Conservation (phyloP, 2,888 invertebrate species). For the Argynnis bischoffii region DNA sequence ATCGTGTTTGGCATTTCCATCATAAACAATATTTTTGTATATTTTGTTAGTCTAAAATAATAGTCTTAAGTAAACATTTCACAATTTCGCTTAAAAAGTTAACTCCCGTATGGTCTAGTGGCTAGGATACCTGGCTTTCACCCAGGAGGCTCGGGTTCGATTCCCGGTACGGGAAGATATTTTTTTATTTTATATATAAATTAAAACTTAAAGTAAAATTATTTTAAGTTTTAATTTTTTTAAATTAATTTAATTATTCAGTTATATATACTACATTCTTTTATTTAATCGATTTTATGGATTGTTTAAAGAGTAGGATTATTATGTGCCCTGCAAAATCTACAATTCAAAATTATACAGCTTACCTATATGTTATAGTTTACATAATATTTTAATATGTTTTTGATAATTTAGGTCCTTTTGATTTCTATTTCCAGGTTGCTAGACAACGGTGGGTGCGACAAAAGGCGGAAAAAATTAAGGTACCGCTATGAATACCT, state of each 20-base stretch:
- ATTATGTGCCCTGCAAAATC: no score
- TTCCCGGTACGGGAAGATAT: constrained; percentile 85
- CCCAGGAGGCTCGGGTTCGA: constrained; percentile 89
- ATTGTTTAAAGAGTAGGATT: no score
- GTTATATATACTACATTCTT: not conserved
- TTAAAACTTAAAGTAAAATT: no score
- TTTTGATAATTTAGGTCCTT: not conserved
- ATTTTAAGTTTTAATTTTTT: no score
- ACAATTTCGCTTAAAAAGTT: fast-evolving
- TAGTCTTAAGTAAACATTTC: not conserved
- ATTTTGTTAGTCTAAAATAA: not conserved
- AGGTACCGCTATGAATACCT: constrained; percentile 80
- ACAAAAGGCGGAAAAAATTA: constrained; percentile 92
- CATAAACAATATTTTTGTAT: not conserved
- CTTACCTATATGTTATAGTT: no score
- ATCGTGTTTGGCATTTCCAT: no score
- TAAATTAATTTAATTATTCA: not conserved
- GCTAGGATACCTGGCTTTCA: constrained; percentile 88
- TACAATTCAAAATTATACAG: no score
- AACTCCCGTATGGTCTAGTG: constrained; percentile 85
- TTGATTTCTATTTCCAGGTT: constrained; percentile 53
- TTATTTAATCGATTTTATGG: not conserved
- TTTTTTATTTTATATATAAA: not conserved
- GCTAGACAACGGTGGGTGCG: constrained; percentile 90
- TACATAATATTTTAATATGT: not conserved